phyloP scores from a whole-genome alignment of 1,140 invertebrate genomes.

The Conus ventricosus region DNA sequence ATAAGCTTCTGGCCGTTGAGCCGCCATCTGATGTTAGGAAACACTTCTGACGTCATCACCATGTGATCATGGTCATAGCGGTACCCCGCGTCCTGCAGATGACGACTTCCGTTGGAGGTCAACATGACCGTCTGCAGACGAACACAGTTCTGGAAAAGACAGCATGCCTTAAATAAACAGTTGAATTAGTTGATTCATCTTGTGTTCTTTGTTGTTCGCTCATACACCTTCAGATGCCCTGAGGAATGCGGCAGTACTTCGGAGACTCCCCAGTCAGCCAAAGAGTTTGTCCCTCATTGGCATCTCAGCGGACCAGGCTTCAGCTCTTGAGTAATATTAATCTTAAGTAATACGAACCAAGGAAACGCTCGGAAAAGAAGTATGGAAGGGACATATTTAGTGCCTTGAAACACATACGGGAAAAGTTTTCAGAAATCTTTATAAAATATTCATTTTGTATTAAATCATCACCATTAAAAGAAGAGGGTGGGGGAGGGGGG shows the following conservation, averaged over 20 bases:
- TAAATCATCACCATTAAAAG: too few species aligned
- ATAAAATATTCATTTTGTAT: too few species aligned
- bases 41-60: neutral
- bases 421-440: too few species aligned
- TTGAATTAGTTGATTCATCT: too few species aligned
- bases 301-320: too few species aligned
- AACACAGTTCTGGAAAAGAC: neutral
- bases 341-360: too few species aligned
- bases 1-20: slow-evolving; percentile 17
- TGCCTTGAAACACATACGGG: too few species aligned
- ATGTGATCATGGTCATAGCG: neutral
- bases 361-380: too few species aligned
- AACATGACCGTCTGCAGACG: slow-evolving; percentile 3
- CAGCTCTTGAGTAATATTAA: too few species aligned
- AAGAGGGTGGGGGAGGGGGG: too few species aligned
- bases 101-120: neutral
- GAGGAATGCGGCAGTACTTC: neutral
- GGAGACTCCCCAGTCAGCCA: neutral
- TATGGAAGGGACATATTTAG: too few species aligned
- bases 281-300: neutral
- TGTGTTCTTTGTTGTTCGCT: too few species aligned
- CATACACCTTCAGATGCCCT: neutral
- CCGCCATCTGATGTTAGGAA: slow-evolving; percentile 13
- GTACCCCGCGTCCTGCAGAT: neutral
- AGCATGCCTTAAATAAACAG: neutral